phyloP scores from a whole-genome alignment of 2,797 vertebrate genomes.

The Argyrosomus regius region DNA sequence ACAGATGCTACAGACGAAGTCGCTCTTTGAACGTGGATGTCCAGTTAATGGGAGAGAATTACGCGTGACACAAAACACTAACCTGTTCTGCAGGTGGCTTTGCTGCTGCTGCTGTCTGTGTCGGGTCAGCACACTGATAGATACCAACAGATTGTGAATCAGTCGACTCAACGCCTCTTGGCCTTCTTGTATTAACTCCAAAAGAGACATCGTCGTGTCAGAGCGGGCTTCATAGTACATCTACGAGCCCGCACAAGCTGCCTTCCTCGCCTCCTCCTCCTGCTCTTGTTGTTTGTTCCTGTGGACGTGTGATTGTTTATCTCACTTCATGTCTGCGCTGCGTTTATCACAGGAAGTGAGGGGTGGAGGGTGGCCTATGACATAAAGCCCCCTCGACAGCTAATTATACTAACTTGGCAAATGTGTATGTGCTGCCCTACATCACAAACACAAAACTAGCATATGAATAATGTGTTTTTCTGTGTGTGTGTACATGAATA shows the following conservation, averaged over 20 bases:
- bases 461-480: no score
- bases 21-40: neutral
- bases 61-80: conserved; percentile 9
- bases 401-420: conserved; percentile 51
- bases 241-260: neutral
- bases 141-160: conserved; percentile 40
- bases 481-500: neutral
- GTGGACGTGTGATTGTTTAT: conserved; percentile 59
- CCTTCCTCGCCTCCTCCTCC: conserved; percentile 20
- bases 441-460: neutral
- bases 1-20: conserved; percentile 9
- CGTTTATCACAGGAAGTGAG: conserved; percentile 73
- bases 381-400: conserved; percentile 51
- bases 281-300: conserved; percentile 11
- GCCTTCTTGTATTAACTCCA: conserved; percentile 58
- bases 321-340: conserved; percentile 58
- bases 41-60: neutral
- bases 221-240: neutral
- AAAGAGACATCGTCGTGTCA: conserved; percentile 53
- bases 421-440: neutral
- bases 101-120: conserved; percentile 1
- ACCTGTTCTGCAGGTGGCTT: conserved; percentile 57
- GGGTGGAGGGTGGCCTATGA: conserved; percentile 59
- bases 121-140: conserved; percentile 60
- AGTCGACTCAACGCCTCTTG: conserved; percentile 42